Conservation (phyloP, 1,140 invertebrate genomes). For the Orussus abietinus region DNA sequence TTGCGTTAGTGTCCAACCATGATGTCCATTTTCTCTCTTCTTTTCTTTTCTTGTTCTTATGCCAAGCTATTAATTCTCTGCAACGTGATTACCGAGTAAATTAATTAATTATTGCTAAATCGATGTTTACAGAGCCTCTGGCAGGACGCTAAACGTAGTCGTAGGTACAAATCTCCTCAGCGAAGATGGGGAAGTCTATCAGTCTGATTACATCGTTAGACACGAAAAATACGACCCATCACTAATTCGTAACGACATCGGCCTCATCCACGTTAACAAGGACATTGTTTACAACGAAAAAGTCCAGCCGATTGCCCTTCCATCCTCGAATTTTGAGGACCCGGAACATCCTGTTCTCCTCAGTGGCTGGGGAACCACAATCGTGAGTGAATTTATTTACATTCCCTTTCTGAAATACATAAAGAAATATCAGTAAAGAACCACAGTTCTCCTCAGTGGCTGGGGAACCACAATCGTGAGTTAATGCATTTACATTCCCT, state of each 20-base stretch:
- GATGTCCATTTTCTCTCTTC: background rate
- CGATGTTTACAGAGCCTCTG: too few relatives aligned
- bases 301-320: conserved; percentile 37
- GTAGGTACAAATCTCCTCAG: conserved; percentile 32
- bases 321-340: conserved; percentile 12
- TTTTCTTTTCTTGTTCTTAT: too few relatives aligned
- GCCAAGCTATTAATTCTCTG: too few relatives aligned
- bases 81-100: too few relatives aligned
- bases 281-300: conserved; percentile 30
- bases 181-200: conserved; percentile 27
- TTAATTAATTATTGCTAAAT: conserved; percentile 6
- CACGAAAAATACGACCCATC: conserved; percentile 39
- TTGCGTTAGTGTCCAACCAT: conserved; percentile 23
- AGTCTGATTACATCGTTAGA: conserved; percentile 26
- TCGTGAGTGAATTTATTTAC: conserved; percentile 21
- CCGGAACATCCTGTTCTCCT: conserved; percentile 25
- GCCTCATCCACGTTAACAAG: conserved; percentile 43
- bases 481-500: conserved; percentile 6
- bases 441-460: conserved; percentile 43
- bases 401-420: conserved; percentile 5
- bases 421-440: conserved; percentile 2
- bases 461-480: conserved; percentile 50
- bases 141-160: conserved; percentile 27
- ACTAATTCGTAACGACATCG: conserved; percentile 50
- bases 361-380: conserved; percentile 53